Evolutionary conservation across 2,797 vertebrate genomes (phyloP), one percentile per base, ranked within the genome.

Genomic region (Anolis apletophallus): DNA sequence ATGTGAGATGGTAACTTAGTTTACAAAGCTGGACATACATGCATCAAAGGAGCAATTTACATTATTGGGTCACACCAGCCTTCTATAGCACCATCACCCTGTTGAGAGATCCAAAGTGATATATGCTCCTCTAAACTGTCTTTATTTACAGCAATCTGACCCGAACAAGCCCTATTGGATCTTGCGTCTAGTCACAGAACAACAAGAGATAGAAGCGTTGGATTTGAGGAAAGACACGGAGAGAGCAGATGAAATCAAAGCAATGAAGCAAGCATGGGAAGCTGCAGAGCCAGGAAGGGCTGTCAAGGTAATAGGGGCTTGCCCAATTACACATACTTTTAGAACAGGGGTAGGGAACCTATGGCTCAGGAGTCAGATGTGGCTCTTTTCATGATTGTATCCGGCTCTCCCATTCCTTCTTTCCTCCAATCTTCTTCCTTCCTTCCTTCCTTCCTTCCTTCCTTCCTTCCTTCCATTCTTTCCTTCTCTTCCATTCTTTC

Each of bases 211-310:
- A 0, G 97, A 97, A 0, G 52, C 83, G 34, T 86, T 98, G 1
- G 95, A 97, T 59, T 90, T 98, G 85, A 98, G 91, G 91, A 98
- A 96, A 94, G 98, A 99, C 91, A 98, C 97, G 0, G 97, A 97
- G 83, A 95, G 96, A 93, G 84, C 87, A 68, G 98, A 98, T 80
- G 95, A 98, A 93, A 98, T 99, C 90, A 97, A 91, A 95, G 96
- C 97, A 87, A 96, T 97, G 93, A 98, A 99, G 94, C 95, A 95
- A 87, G 97, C 97, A 34, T 99, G 98, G 98, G 98, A 98, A 91
- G 92, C 90, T 32, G 96, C 95, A 0, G 97, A 99, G 77, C 97
- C 97, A 0, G 98, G 98, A 81, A 97, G 98, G 87, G 91, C 94
- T 64, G 89, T 95, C 88, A 99, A 98, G 98, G 98, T 99, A 94